A percentile compares a stretch with the other conserved stretches of the same genome.
Evolutionary conservation across 2,888 invertebrate species (phyloP).

Genomic region (Carabus problematicus): DNA sequence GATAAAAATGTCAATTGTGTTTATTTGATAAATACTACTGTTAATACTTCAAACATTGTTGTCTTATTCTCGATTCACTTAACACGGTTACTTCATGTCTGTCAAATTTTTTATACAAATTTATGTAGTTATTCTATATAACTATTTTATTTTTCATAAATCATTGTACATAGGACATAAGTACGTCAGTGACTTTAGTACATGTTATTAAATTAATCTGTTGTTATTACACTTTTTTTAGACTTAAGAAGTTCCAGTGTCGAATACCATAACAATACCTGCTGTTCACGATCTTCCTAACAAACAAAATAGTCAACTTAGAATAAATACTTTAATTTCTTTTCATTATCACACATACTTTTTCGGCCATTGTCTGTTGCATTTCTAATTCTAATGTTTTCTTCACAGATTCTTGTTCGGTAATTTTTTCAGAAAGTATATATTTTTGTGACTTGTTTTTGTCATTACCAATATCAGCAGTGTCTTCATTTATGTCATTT

Average conservation of each 20-base stretch:
- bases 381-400: conserved; percentile 41
- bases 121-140: too few species aligned
- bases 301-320: conserved; percentile 7
- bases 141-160: too few species aligned
- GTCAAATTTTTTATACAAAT: too few species aligned
- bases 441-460: conserved; percentile 67
- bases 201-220: neutral
- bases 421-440: conserved; percentile 66
- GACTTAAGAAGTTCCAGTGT: conserved; percentile 31
- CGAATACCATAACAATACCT: conserved; percentile 32
- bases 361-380: conserved; percentile 38
- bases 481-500: conserved; percentile 62
- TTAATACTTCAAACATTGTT: conserved; percentile 48
- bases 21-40: conserved; percentile 60
- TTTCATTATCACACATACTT: conserved; percentile 34
- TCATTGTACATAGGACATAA: neutral
- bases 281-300: conserved; percentile 33
- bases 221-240: conserved; percentile 3
- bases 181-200: neutral
- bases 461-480: conserved; percentile 60
- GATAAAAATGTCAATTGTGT: conserved; percentile 60
- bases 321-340: neutral
- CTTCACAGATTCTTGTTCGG: conserved; percentile 63
- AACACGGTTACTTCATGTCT: neutral
- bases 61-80: conserved; percentile 3